Evolutionary conservation across 2,888 invertebrate genomes (phyloP).

Genomic region (Cataglyphis albicans): DNA sequence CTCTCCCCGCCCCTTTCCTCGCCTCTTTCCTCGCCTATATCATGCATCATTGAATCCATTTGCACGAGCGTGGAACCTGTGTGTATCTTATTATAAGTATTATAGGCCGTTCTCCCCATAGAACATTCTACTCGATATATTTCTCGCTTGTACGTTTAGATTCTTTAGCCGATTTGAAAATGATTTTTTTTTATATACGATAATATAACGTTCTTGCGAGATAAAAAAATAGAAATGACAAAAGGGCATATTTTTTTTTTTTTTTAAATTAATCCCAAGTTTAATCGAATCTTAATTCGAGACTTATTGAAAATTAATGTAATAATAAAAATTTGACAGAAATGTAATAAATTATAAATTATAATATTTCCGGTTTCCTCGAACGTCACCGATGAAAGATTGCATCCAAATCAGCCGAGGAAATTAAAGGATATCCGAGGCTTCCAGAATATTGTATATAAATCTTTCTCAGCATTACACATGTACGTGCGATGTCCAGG

Average conservation of each 20-base stretch:
- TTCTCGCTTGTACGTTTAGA: neutral
- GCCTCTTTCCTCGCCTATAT: slow-evolving; percentile 18
- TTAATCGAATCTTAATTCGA: neutral
- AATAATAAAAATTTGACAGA: neutral
- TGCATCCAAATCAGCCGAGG: neutral
- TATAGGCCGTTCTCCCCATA: neutral
- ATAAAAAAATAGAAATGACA: neutral
- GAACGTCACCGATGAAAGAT: neutral
- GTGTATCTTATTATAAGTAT: slow-evolving; percentile 57
- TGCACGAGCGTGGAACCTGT: slow-evolving; percentile 77
- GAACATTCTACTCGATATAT: neutral
- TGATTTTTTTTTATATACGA: neutral
- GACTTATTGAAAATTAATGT: neutral
- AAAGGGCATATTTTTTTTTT: neutral
- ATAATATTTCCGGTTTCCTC: neutral
- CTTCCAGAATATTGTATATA: neutral
- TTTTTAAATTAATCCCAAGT: neutral
- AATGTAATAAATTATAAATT: neutral
- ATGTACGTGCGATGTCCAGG: neutral
- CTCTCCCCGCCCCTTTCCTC: slow-evolving; percentile 28
- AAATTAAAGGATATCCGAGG: neutral
- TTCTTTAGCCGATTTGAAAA: neutral
- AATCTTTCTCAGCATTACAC: neutral
- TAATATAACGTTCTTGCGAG: neutral
- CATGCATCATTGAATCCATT: slow-evolving; percentile 47